Evolutionary conservation across 2,888 invertebrate species (phyloP), one percentile per base, ranked within the genome.

Genomic region (Drosophila pseudotalamancana): DNA sequence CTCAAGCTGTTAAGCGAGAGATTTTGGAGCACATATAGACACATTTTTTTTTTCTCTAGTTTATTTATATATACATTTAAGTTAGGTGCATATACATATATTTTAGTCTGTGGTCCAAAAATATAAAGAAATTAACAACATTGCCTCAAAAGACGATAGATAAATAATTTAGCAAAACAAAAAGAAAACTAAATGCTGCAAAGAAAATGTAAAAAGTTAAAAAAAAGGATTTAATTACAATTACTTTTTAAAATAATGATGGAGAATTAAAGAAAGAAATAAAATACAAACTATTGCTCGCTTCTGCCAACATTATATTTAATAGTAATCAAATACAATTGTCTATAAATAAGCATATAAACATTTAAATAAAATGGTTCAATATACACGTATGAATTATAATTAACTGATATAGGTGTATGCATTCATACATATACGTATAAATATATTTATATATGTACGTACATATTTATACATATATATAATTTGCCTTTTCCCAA

Each of bases 271-370:
- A 12, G 25, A 19, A 34, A n/a, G 45, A 54, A 27, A 53, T 16
- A 18, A 42, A 45, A 50, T 56, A 55, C 69, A 75, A 83, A 62
- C 73, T 73, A 81, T 81, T 81, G 81, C 80, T 81, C 80, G 85
- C 80, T 84, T 81, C 73, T 84, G 80, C 80, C 80, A 81, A 84
- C 29, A 14, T 43, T 78, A 77, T 60, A 57, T 35, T 43, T 55
- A 66, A 57, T 40, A 57, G 42, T 66, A 63, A 57, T 23, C 57
- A 32, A 53, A 71, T 59, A 53, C 39, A 71, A 49, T 49, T 37
- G 37, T 19, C 49, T 56, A 53, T 42, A 49, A 43, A 50, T 49
- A 50, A 45, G 65, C 29, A 46, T 53, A 56, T 37, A 39, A 14
- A 50, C 14, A 48, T 18, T 49, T 18, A 61, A 43, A 34, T 39